Conservation (phyloP, 2,113 vertebrate species). For the Tyto alba region DNA sequence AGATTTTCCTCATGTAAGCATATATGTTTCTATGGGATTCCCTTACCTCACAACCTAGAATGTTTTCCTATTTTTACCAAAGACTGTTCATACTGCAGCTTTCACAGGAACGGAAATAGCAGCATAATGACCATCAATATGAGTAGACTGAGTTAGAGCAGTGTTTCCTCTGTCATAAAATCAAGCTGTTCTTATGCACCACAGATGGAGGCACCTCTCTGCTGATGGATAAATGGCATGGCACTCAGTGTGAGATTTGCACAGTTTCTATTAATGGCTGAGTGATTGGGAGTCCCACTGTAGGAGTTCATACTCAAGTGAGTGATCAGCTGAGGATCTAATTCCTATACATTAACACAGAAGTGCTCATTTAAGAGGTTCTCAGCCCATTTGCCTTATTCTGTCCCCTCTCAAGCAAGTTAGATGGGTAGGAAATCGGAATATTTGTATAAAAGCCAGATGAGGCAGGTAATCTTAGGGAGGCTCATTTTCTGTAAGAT, state of each 20-base stretch:
- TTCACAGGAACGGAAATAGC: neutral
- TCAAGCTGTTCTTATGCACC: slow-evolving; percentile 3
- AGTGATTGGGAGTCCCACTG: neutral
- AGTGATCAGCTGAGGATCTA: neutral
- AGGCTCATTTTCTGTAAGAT: neutral
- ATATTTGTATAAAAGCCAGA: neutral
- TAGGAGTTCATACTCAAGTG: neutral
- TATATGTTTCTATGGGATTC: neutral
- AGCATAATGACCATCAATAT: neutral
- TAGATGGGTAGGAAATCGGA: neutral
- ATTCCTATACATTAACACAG: neutral
- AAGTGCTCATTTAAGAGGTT: neutral
- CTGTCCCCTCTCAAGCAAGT: neutral
- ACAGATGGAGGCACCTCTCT: slow-evolving; percentile 26
- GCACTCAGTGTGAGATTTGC: neutral
- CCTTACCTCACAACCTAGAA: neutral
- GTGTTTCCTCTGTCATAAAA: neutral
- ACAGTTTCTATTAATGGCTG: neutral
- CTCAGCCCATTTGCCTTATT: neutral
- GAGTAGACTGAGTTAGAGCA: neutral
- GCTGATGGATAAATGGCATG: neutral
- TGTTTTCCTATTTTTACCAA: neutral
- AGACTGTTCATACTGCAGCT: neutral
- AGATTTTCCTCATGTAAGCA: neutral
- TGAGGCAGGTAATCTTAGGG: neutral